Conservation (phyloP, 2,797 vertebrate genomes). For the Notolabrus celidotus region DNA sequence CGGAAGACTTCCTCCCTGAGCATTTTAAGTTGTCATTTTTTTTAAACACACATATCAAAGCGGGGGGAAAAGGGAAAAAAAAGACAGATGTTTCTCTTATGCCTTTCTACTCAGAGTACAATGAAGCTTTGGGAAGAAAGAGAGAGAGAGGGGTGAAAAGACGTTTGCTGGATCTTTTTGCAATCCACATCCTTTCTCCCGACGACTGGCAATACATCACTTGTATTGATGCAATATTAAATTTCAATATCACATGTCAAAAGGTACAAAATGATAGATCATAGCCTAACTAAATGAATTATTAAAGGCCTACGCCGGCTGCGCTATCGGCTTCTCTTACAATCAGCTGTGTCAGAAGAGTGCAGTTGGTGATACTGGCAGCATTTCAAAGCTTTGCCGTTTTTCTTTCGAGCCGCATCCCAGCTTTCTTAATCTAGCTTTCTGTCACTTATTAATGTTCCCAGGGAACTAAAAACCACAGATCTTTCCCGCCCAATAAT, state of each 20-base stretch:
- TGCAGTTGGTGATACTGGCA: conserved; percentile 85
- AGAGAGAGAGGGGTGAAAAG: conserved; percentile 58
- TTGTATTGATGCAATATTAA: conserved; percentile 91
- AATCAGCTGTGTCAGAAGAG: conserved; percentile 86
- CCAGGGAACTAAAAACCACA: conserved; percentile 76
- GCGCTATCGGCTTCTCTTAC: conserved; percentile 85
- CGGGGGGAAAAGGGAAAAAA: conserved; percentile 34
- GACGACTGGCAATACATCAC: conserved; percentile 87
- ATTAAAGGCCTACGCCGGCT: conserved; percentile 86
- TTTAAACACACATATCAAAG: conserved; percentile 87
- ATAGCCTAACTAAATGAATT: conserved; percentile 90
- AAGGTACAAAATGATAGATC: conserved; percentile 92
- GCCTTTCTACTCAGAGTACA: conserved; percentile 78
- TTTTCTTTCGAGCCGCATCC: conserved; percentile 73
- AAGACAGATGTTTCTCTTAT: conserved; percentile 78
- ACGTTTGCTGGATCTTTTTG: conserved; percentile 81
- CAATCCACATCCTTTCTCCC: conserved; percentile 81
- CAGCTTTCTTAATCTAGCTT: conserved; percentile 79
- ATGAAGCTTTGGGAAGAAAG: conserved; percentile 73
- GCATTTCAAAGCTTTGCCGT: conserved; percentile 84
- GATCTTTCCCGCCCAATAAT: conserved; percentile 80
- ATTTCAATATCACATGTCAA: conserved; percentile 91
- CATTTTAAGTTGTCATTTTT: conserved; percentile 83
- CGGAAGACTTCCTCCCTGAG: conserved; percentile 73
- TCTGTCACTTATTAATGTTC: conserved; percentile 84